phyloP scores from a whole-genome alignment of 2,888 invertebrate genomes.

The Arge pagana region DNA sequence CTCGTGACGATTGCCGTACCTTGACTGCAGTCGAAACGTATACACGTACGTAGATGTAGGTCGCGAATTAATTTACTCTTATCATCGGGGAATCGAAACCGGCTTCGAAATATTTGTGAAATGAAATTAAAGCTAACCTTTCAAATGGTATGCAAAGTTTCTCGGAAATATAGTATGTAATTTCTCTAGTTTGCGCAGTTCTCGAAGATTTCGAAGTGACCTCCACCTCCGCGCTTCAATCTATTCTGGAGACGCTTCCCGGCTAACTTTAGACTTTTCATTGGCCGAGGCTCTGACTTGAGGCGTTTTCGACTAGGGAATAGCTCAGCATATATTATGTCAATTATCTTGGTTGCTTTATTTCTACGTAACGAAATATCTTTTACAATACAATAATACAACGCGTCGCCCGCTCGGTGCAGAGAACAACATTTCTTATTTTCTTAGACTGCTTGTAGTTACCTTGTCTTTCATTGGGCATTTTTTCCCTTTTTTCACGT shows the following conservation, averaged over 20 bases:
- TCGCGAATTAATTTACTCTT: no score
- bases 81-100: no score
- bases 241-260: slow-evolving; percentile 50
- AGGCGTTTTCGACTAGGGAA: slow-evolving; percentile 27
- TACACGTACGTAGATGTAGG: neutral
- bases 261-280: slow-evolving; percentile 51
- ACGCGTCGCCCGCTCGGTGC: no score
- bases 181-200: slow-evolving; percentile 7
- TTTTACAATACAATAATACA: no score
- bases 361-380: no score
- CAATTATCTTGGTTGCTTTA: neutral
- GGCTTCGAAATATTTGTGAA: no score
- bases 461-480: slow-evolving; percentile 8
- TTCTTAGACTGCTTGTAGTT: neutral
- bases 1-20: no score
- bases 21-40: no score
- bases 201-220: slow-evolving; percentile 44
- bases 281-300: slow-evolving; percentile 48
- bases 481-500: slow-evolving; percentile 31
- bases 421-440: no score
- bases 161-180: slow-evolving; percentile 11
- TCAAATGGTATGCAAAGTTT: no score
- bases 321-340: slow-evolving; percentile 10
- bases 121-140: no score
- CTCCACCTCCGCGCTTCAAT: slow-evolving; percentile 51